These are phyloP conservation scores for Harpalus rufipes DNA, from an alignment of 2,888 invertebrate species.

Conservation along the genomic window DNA sequence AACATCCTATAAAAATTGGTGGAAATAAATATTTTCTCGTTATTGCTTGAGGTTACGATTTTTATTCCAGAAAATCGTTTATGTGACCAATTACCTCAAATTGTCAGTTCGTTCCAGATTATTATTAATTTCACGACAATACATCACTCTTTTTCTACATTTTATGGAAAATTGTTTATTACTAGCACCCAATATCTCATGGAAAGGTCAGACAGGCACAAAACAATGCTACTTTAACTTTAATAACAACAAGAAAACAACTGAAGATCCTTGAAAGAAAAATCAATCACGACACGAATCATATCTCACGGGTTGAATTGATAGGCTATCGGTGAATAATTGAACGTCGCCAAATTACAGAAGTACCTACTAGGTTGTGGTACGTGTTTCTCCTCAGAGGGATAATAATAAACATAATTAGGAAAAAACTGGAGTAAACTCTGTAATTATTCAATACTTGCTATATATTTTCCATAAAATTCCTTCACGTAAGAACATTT, in stretches of 20 bases:
- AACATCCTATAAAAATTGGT: neutral
- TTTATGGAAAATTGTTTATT: neutral
- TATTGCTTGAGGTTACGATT: neutral
- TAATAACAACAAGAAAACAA: conserved; percentile 8
- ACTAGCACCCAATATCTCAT: neutral
- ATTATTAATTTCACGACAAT: conserved; percentile 42
- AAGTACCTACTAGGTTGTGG: neutral
- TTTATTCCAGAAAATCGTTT: neutral
- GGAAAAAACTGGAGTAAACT: conserved; percentile 53
- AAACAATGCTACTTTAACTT: neutral
- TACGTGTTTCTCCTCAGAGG: conserved; percentile 38
- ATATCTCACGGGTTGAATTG: conserved; percentile 16
- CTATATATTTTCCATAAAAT: conserved; percentile 46
- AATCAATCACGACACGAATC: conserved; percentile 25
- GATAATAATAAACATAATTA: conserved; percentile 53
- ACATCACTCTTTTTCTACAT: conserved; percentile 24
- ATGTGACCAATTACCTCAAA: conserved; percentile 20
- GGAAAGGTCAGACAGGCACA: neutral
- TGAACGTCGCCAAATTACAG: conserved; percentile 28
- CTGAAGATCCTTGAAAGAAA: conserved; percentile 34
- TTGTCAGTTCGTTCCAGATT: conserved; percentile 28
- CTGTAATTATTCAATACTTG: conserved; percentile 52
- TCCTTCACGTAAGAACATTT: conserved; percentile 24
- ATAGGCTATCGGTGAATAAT: conserved; percentile 30
- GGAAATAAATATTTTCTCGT: neutral